Conservation (phyloP, 1,140 invertebrate genomes). For the Lordiphosa stackelbergi region DNA sequence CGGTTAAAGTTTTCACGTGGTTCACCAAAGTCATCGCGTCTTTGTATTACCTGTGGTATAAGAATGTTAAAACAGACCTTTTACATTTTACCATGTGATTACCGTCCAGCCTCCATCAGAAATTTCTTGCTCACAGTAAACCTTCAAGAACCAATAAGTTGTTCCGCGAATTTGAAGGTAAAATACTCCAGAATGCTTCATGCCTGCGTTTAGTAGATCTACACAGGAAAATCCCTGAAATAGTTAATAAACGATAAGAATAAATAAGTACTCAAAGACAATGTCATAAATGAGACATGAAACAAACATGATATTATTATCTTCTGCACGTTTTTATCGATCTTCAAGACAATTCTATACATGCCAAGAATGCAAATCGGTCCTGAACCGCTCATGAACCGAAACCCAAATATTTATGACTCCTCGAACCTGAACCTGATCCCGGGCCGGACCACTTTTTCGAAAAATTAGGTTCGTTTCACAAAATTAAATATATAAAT, state of each 20-base stretch:
- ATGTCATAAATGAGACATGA: too few species aligned
- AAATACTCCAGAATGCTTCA: constrained; percentile 91
- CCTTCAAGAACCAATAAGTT: constrained; percentile 94
- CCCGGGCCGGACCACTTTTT: too few species aligned
- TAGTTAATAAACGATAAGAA: background rate
- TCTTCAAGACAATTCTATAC: too few species aligned
- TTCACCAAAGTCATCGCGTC: constrained; percentile 90
- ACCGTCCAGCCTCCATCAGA: constrained; percentile 96
- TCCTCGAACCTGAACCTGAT: too few species aligned
- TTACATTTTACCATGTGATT: constrained; percentile 40
- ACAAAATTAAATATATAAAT: too few species aligned
- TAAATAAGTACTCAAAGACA: too few species aligned
- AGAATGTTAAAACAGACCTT: constrained; percentile 22
- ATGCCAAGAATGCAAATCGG: too few species aligned
- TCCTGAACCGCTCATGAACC: too few species aligned
- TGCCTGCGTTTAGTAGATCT: constrained; percentile 88
- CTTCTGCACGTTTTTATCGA: too few species aligned
- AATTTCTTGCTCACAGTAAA: constrained; percentile 93
- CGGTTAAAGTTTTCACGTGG: constrained; percentile 94
- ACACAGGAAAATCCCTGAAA: constrained; percentile 89
- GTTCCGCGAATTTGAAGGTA: constrained; percentile 92
- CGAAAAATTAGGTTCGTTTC: too few species aligned
- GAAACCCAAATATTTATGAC: too few species aligned
- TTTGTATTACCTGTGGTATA: constrained; percentile 87
- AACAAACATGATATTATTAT: too few species aligned